These are phyloP conservation scores for Perognathus longimembris DNA, from an alignment of 2,113 vertebrate species.

Conservation along the genomic window DNA sequence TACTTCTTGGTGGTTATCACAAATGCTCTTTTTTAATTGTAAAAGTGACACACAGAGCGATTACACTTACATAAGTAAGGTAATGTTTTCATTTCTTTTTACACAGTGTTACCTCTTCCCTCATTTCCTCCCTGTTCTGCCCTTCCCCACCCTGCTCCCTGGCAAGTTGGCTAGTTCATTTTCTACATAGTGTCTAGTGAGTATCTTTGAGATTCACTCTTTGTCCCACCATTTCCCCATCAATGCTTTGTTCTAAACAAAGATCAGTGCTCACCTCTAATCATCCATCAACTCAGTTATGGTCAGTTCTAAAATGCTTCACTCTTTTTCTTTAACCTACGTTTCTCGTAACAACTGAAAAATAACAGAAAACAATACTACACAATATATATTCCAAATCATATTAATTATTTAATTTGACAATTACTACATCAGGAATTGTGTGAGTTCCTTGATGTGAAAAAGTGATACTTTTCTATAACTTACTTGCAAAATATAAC, in stretches of 20 bases:
- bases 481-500: constrained; percentile 29
- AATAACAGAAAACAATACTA: background rate
- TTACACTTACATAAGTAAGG: no score
- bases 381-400: background rate
- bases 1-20: background rate
- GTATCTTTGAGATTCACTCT: no score
- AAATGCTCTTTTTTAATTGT: background rate
- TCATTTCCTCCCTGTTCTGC: no score
- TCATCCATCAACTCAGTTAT: background rate
- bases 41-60: no score
- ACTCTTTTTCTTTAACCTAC: background rate
- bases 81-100: no score
- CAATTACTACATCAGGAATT: background rate
- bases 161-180: no score
- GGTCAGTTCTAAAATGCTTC: background rate
- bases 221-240: no score
- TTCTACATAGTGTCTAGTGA: no score
- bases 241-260: background rate
- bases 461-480: constrained; percentile 45
- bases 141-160: no score
- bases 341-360: background rate
- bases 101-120: no score
- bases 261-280: background rate
- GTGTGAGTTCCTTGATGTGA: constrained; percentile 9
- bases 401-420: constrained; percentile 19